Conservation (phyloP, 2,113 vertebrate species). For the Perccottus glenii region DNA sequence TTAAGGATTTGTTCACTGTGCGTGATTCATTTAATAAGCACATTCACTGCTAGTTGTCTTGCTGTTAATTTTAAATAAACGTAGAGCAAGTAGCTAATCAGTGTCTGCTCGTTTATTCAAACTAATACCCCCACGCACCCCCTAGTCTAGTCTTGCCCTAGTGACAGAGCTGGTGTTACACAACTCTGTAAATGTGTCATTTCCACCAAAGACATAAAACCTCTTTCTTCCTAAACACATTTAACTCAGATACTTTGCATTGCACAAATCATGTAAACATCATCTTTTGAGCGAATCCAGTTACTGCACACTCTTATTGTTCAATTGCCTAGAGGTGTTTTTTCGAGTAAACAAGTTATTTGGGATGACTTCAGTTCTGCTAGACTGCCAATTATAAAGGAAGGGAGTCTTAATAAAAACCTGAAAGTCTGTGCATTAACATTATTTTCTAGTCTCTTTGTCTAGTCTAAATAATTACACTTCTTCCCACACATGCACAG, state of each 20-base stretch:
- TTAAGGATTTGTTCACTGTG: too few relatives aligned
- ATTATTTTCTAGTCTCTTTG: slow-evolving; percentile 34
- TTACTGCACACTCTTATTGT: slow-evolving; percentile 28
- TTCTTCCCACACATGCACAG: slow-evolving; percentile 32
- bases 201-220: slow-evolving; percentile 34
- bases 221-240: slow-evolving; percentile 21
- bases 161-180: slow-evolving; percentile 17
- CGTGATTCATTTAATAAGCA: too few relatives aligned
- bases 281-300: slow-evolving; percentile 13
- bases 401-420: slow-evolving; percentile 3
- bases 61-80: too few relatives aligned
- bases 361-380: slow-evolving; percentile 10
- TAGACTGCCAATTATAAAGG: slow-evolving; percentile 20
- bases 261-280: slow-evolving; percentile 40
- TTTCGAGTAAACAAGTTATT: slow-evolving; percentile 33
- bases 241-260: slow-evolving; percentile 23
- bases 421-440: slow-evolving; percentile 30
- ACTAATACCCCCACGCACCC: too few relatives aligned
- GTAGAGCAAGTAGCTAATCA: too few relatives aligned
- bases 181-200: slow-evolving; percentile 39
- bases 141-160: neutral
- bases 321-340: slow-evolving; percentile 33
- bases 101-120: too few relatives aligned
- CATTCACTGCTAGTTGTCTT: too few relatives aligned
- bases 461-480: slow-evolving; percentile 51